Base-by-base conservation (phyloP, 1,140 invertebrate species). In the Drosophila neocordata region DNA sequence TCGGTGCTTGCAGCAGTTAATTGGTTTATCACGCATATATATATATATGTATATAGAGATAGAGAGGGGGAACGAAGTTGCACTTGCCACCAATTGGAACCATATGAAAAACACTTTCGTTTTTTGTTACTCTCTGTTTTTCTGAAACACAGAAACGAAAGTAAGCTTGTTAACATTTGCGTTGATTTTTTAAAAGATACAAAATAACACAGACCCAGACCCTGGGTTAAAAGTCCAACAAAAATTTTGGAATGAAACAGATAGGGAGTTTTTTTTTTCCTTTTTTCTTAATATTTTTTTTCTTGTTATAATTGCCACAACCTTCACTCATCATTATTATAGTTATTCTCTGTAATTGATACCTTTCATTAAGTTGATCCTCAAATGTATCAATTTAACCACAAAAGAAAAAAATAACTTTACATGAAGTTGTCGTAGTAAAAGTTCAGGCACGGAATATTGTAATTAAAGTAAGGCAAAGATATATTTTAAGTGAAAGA, bases 11-110 rank as follows among this genome's bases (percentile, higher is more conserved):
- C 62, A 72, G 59, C 62, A 72, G 63, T 87, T 85, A 85, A 85
- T 85, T 85, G 81, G 81, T 87, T 85, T 85, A 85, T 85, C 81
- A 87, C 81, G 81, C 81, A 87, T 69, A 72, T 48, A 7, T 31
- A 31, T 31, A 31, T 31, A 31, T 31, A 31, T 31, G 22, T 31
- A 31, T 31, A 31, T 31, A 31, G 4, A 31, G 22, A 24, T 24
- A 24, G 22, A 6, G 27, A 31, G 27, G 27, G 27, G 27, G 27
- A 20, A 48, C 65, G 61, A 75, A 62, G 57, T 63, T 85, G 81
- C 82, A 85, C 77, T 85, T 83, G 80, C 63, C 64, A 44, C 53
- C 69, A 51, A 35, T 64, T 52, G 77, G 56, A 59, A 37, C 57
- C 55, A 57, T 75, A 83, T 76, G 80, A 65, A 82, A 80, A 84